Conservation (phyloP, 2,797 vertebrate species). For the Denticeps clupeoides region DNA sequence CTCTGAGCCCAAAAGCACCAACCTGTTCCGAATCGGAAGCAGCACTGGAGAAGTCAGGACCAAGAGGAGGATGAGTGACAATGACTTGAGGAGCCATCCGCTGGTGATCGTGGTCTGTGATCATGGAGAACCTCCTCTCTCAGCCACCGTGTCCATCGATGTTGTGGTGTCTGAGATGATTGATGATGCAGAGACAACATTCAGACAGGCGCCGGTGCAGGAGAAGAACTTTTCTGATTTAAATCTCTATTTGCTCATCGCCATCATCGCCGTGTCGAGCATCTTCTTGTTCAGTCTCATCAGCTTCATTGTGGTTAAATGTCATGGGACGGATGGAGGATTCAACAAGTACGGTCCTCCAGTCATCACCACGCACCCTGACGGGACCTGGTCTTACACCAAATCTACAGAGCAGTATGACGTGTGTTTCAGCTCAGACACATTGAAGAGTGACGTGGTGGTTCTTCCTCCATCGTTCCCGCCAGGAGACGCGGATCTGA, state of each 20-base stretch:
- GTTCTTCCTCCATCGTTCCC: slow-evolving; percentile 19
- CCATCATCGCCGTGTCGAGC: slow-evolving; percentile 22
- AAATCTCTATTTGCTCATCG: slow-evolving; percentile 30
- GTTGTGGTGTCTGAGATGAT: slow-evolving; percentile 31
- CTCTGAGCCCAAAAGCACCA: slow-evolving; percentile 37
- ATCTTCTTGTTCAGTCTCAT: slow-evolving; percentile 29
- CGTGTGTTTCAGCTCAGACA: slow-evolving; percentile 39
- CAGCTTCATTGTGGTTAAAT: slow-evolving; percentile 24
- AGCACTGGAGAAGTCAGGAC: slow-evolving; percentile 34
- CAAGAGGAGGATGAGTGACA: slow-evolving; percentile 35
- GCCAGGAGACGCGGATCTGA: slow-evolving; percentile 8
- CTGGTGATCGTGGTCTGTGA: slow-evolving; percentile 47
- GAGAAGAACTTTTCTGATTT: slow-evolving; percentile 27
- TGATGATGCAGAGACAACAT: slow-evolving; percentile 19
- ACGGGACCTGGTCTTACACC: slow-evolving; percentile 38
- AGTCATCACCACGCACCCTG: slow-evolving; percentile 29
- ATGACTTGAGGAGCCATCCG: slow-evolving; percentile 30
- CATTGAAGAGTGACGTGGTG: slow-evolving; percentile 32
- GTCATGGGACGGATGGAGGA: slow-evolving; percentile 13
- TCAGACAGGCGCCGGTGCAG: slow-evolving; percentile 14
- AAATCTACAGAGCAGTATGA: slow-evolving; percentile 43
- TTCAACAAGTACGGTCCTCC: slow-evolving; percentile 26
- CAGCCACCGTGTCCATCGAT: slow-evolving; percentile 35
- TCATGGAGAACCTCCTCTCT: slow-evolving; percentile 40
- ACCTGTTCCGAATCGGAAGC: slow-evolving; percentile 35